phyloP scores from a whole-genome alignment of 1,140 invertebrate genomes.

The Drosophila albomicans region DNA sequence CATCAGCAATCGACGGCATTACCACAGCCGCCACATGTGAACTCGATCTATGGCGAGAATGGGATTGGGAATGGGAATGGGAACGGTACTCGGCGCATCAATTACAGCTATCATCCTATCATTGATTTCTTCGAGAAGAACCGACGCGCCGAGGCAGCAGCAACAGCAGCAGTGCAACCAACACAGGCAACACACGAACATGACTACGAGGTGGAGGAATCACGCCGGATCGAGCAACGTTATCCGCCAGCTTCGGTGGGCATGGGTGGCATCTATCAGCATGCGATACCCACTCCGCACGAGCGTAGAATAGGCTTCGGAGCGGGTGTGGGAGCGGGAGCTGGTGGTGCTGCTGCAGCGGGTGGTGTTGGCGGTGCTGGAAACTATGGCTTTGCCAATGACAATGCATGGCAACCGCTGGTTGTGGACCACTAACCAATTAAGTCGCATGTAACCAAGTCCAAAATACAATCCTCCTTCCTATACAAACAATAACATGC shows the following conservation, averaged over 20 bases:
- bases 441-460: conserved; percentile 60
- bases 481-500: conserved; percentile 35
- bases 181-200: background rate
- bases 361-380: conserved; percentile 48
- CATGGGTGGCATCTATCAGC: conserved; percentile 52
- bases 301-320: conserved; percentile 77
- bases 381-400: conserved; percentile 57
- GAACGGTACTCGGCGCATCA: conserved; percentile 86
- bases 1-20: conserved; percentile 64
- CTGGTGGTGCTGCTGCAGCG: conserved; percentile 45
- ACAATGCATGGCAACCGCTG: conserved; percentile 79
- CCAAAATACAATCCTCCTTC: background rate
- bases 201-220: conserved; percentile 50
- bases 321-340: conserved; percentile 50
- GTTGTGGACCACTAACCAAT: conserved; percentile 62
- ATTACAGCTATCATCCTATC: conserved; percentile 94
- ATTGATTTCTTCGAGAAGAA: conserved; percentile 91
- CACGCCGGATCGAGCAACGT: conserved; percentile 57
- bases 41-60: conserved; percentile 53
- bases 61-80: conserved; percentile 25
- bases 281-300: conserved; percentile 55
- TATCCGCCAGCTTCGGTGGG: conserved; percentile 40
- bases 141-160: conserved; percentile 41
- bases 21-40: conserved; percentile 66
- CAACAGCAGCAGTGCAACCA: background rate